Evolutionary conservation across 1,140 invertebrate species (phyloP).

Genomic region (Chionoecetes opilio): DNA sequence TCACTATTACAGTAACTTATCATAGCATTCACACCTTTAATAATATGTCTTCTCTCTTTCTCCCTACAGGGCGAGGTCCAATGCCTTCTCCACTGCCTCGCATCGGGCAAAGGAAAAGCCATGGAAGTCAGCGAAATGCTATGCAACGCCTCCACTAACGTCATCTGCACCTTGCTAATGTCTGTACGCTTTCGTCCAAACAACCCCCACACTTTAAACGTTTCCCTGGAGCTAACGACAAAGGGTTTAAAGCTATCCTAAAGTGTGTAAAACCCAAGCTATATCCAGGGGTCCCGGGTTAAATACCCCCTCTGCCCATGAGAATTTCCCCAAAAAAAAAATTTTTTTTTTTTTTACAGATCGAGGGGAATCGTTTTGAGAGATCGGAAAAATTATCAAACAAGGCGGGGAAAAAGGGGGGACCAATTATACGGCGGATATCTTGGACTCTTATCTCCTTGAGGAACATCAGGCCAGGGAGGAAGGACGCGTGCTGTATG

Average conservation of each 20-base stretch:
- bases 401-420: slow-evolving; percentile 91
- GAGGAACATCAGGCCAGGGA: slow-evolving; percentile 92
- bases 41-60: slow-evolving; percentile 75
- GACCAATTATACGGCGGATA: slow-evolving; percentile 88
- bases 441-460: slow-evolving; percentile 93
- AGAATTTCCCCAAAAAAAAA: slow-evolving; percentile 79
- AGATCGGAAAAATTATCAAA: slow-evolving; percentile 93
- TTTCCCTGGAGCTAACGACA: slow-evolving; percentile 93
- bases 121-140: slow-evolving; percentile 89
- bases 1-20: too few species aligned
- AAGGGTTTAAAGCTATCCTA: slow-evolving; percentile 92
- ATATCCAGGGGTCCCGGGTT: slow-evolving; percentile 88
- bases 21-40: too few species aligned
- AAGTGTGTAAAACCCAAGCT: slow-evolving; percentile 89
- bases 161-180: slow-evolving; percentile 96
- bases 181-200: slow-evolving; percentile 91
- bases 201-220: slow-evolving; percentile 89
- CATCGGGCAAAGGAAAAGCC: slow-evolving; percentile 86
- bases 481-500: slow-evolving; percentile 86
- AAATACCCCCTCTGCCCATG: slow-evolving; percentile 89
- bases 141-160: slow-evolving; percentile 93
- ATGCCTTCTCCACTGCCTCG: slow-evolving; percentile 88
- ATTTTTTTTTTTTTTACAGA: slow-evolving; percentile 82
- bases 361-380: slow-evolving; percentile 91
- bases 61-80: slow-evolving; percentile 89